These are phyloP conservation scores for Drosophila pegasa DNA, from an alignment of 2,888 invertebrate genomes.

Conservation along the genomic window DNA sequence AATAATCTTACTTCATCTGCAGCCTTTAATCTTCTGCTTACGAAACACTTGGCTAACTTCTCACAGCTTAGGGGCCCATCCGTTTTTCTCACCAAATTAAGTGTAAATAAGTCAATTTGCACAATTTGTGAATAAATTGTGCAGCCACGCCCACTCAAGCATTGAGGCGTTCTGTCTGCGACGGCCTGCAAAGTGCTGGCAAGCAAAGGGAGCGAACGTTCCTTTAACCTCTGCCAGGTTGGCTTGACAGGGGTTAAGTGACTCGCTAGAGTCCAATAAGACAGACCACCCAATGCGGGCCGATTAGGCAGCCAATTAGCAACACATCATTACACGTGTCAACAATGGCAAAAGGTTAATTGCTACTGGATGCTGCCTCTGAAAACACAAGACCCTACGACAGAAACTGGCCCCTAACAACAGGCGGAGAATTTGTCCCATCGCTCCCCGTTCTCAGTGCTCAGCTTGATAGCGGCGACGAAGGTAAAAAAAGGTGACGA, in stretches of 20 bases:
- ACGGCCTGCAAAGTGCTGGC: conserved; percentile 14
- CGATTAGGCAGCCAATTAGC: conserved; percentile 65
- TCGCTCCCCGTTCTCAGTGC: conserved; percentile 19
- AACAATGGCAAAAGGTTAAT: conserved; percentile 77
- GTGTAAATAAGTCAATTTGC: conserved; percentile 60
- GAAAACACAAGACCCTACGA: conserved; percentile 10
- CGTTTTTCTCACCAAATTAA: conserved; percentile 42
- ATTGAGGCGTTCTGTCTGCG: conserved; percentile 1
- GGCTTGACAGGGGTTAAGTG: conserved; percentile 20
- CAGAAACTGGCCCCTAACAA: neutral
- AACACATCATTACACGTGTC: conserved; percentile 77
- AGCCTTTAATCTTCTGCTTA: conserved; percentile 11
- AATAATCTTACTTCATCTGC: neutral
- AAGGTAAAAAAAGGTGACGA: conserved; percentile 19
- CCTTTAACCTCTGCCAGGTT: conserved; percentile 54
- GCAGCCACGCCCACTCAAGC: conserved; percentile 15
- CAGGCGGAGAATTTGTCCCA: conserved; percentile 23
- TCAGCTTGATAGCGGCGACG: conserved; percentile 9
- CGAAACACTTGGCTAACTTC: neutral
- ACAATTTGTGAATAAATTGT: conserved; percentile 45
- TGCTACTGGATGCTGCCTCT: conserved; percentile 48
- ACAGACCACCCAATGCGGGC: conserved; percentile 26
- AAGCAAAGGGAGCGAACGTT: conserved; percentile 29
- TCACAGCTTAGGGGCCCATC: conserved; percentile 25
- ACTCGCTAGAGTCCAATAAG: conserved; percentile 40